These are phyloP conservation scores for Oreohelix idahoensis DNA, from an alignment of 1,140 invertebrate genomes.

Conservation along the genomic window DNA sequence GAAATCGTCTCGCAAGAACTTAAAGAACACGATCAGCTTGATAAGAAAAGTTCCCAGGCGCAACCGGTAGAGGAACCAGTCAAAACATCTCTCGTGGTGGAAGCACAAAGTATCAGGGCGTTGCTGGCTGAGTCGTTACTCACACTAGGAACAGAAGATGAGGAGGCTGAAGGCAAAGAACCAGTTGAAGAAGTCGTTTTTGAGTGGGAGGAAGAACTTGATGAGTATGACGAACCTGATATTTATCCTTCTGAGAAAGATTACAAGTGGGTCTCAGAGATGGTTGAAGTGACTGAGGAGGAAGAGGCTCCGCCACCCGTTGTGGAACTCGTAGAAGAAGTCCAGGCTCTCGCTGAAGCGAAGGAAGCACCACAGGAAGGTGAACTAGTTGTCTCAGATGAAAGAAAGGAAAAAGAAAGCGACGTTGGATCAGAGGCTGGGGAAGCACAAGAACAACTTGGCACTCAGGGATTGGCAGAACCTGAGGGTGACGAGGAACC, in stretches of 20 bases:
- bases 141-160: not conserved
- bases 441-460: not conserved
- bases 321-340: not conserved
- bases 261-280: conserved; percentile 25
- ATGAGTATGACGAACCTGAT: conserved; percentile 39
- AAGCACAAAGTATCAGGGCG: too few relatives aligned
- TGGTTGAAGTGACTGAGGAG: conserved; percentile 17
- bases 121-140: not conserved
- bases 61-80: too few relatives aligned
- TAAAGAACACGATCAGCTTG: too few relatives aligned
- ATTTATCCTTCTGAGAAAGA: conserved; percentile 39
- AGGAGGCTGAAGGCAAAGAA: not conserved
- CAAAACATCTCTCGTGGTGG: too few relatives aligned
- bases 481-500: conserved; percentile 1
- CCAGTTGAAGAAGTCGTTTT: not conserved
- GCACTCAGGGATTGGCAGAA: not conserved
- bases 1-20: too few relatives aligned
- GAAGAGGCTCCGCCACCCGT: not conserved
- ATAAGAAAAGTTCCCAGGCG: too few relatives aligned
- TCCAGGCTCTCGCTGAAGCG: not conserved
- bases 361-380: not conserved
- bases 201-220: conserved; percentile 34
- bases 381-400: not conserved
- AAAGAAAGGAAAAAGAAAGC: not conserved
- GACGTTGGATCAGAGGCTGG: not conserved